A percentile compares a stretch with the other conserved stretches of the same genome.
phyloP scores from a whole-genome alignment of 2,113 vertebrate species.

The Callopanchax toddi region DNA sequence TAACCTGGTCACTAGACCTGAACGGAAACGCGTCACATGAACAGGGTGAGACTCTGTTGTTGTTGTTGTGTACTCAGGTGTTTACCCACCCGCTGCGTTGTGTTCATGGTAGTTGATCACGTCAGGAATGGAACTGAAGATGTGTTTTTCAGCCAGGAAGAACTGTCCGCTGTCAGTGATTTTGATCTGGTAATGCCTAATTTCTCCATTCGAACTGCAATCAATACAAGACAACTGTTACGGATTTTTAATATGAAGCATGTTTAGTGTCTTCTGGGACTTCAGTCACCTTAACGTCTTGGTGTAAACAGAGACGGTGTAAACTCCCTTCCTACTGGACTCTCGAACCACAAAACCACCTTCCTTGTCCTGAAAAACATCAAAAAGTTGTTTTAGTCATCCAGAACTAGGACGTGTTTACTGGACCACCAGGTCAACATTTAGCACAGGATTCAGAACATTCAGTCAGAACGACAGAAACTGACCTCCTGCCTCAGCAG shows the following conservation, averaged over 20 bases:
- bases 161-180: conserved; percentile 74
- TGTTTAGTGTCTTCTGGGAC: no score
- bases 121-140: conserved; percentile 84
- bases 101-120: conserved; percentile 86
- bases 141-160: conserved; percentile 85
- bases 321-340: conserved; percentile 85
- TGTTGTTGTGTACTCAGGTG: not conserved
- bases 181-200: conserved; percentile 89
- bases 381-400: no score
- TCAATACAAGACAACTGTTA: not conserved
- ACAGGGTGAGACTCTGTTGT: accelerated
- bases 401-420: no score
- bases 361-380: conserved; percentile 81
- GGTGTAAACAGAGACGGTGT: conserved; percentile 86
- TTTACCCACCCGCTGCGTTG: conserved; percentile 85
- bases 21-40: not conserved
- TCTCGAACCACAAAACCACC: conserved; percentile 89
- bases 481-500: conserved; percentile 85
- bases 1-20: conserved; percentile 85
- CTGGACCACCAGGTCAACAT: no score
- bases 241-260: no score
- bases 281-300: conserved; percentile 68
- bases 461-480: not conserved
- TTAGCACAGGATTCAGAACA: no score
- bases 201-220: conserved; percentile 43